Percentiles rank a stretch among this genome's conserved stretches.
Conservation (phyloP, 2,888 invertebrate species). For the Agonopterix subpropinquella region DNA sequence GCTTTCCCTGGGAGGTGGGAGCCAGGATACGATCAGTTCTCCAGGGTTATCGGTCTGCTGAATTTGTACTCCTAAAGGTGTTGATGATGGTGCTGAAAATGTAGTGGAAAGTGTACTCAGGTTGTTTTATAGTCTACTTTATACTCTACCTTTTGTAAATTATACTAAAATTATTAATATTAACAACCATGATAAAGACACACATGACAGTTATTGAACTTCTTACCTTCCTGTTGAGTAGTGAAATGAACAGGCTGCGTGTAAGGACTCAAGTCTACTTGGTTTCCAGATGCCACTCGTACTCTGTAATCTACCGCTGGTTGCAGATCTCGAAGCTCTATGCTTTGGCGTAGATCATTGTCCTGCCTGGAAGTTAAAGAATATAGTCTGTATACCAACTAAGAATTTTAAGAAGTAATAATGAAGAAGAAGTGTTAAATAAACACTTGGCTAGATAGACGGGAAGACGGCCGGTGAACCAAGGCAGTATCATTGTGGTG, state of each 20-base stretch:
- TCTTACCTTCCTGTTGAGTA: slow-evolving; percentile 63
- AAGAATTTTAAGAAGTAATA: too few relatives aligned
- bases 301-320: slow-evolving; percentile 61
- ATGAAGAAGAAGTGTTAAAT: too few relatives aligned
- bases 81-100: slow-evolving; percentile 58
- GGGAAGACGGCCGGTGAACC: too few relatives aligned
- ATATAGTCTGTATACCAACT: not conserved
- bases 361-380: slow-evolving; percentile 42
- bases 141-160: too few relatives aligned
- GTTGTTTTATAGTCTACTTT: too few relatives aligned
- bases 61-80: slow-evolving; percentile 59
- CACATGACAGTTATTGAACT: not conserved
- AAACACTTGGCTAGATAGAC: too few relatives aligned
- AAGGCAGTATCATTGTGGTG: too few relatives aligned
- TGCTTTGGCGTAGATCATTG: slow-evolving; percentile 48
- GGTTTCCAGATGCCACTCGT: slow-evolving; percentile 60
- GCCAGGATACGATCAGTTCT: slow-evolving; percentile 56
- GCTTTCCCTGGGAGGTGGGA: slow-evolving; percentile 54
- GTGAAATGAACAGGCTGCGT: slow-evolving; percentile 61
- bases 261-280: slow-evolving; percentile 59
- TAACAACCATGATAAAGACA: not conserved
- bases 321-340: slow-evolving; percentile 53
- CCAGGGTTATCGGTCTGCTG: slow-evolving; percentile 62
- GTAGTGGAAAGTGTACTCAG: not conserved
- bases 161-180: too few relatives aligned